Evolutionary conservation across 2,888 invertebrate species (phyloP).

Genomic region (Sicus ferrugineus): DNA sequence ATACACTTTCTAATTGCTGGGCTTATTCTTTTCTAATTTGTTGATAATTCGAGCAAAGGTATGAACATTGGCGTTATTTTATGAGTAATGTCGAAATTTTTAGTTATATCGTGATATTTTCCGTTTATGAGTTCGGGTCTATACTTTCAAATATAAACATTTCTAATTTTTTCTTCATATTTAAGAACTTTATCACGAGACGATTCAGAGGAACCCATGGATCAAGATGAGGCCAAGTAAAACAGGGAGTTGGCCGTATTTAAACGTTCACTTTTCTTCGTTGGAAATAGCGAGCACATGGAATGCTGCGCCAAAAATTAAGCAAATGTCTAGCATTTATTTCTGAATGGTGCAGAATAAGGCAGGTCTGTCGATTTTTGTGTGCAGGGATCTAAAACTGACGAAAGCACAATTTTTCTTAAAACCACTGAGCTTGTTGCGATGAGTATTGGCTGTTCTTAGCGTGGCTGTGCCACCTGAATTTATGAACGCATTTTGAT

Average conservation of each 20-base stretch:
- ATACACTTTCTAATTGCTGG: no score
- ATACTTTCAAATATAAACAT: background rate
- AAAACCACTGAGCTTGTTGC: background rate
- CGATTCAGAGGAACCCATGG: constrained; percentile 83
- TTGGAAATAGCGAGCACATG: no score
- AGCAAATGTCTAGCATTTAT: constrained; percentile 10
- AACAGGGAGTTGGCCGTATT: background rate
- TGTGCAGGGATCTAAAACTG: background rate
- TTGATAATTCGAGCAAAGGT: no score
- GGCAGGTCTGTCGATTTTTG: background rate
- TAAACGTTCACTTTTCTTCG: no score
- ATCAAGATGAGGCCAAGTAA: constrained; percentile 82
- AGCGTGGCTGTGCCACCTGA: constrained; percentile 31
- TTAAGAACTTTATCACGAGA: constrained; percentile 74
- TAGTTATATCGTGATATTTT: no score
- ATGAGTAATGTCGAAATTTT: no score
- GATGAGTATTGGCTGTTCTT: background rate
- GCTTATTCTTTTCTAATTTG: no score
- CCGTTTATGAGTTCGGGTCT: no score
- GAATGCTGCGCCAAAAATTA: no score
- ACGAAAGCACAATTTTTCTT: background rate
- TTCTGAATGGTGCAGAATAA: background rate
- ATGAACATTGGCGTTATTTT: no score
- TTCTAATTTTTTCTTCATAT: background rate
- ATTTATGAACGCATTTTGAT: constrained; percentile 25